Conservation (phyloP, 2,888 invertebrate genomes). For the Herminia tarsipennalis region DNA sequence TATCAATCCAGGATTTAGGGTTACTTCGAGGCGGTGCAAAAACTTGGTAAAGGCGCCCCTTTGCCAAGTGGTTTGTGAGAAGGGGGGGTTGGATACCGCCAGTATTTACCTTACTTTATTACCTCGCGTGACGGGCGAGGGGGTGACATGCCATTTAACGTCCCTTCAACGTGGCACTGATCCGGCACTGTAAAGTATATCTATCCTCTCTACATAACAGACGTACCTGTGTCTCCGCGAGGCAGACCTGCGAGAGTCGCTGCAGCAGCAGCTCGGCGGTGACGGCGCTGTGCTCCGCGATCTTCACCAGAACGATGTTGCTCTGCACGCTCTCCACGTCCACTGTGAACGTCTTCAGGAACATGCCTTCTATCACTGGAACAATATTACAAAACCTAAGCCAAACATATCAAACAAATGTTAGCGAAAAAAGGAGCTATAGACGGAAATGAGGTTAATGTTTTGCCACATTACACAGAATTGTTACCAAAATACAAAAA, state of each 20-base stretch:
- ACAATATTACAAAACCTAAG: neutral
- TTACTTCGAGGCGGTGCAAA: too few relatives aligned
- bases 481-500: too few relatives aligned
- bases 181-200: too few relatives aligned
- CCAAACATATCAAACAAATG: too few relatives aligned
- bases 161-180: neutral
- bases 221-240: constrained; percentile 76
- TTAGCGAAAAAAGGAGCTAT: too few relatives aligned
- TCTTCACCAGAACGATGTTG: constrained; percentile 90
- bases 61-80: too few relatives aligned
- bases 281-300: constrained; percentile 81
- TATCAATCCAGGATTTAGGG: too few relatives aligned
- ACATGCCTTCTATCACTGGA: constrained; percentile 86
- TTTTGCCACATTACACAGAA: too few relatives aligned
- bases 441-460: too few relatives aligned
- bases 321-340: constrained; percentile 88
- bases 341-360: constrained; percentile 87
- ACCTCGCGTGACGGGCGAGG: neutral
- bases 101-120: neutral
- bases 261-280: constrained; percentile 73
- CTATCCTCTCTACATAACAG: neutral
- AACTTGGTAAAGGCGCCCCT: too few relatives aligned
- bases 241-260: constrained; percentile 69
- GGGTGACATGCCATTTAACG: neutral
- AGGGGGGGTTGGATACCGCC: too few relatives aligned